phyloP scores from a whole-genome alignment of 2,113 vertebrate genomes.

The Mus spicilegus region DNA sequence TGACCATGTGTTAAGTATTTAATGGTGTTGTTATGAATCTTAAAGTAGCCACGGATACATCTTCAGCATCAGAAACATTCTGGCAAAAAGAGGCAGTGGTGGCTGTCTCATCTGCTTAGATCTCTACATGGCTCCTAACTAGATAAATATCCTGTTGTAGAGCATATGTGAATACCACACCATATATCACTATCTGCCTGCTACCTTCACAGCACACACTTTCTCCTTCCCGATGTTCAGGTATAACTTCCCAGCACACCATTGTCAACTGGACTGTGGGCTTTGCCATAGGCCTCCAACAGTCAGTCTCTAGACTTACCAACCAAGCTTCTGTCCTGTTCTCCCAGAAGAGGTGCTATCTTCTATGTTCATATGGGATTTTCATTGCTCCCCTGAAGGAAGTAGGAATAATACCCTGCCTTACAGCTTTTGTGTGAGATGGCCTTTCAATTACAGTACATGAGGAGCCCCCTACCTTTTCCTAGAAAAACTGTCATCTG shows the following conservation, averaged over 20 bases:
- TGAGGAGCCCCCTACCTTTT: neutral
- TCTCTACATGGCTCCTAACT: neutral
- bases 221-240: too few species aligned
- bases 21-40: too few species aligned
- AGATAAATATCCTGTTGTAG: fast-evolving
- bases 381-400: neutral
- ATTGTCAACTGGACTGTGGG: fast-evolving
- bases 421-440: neutral
- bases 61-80: neutral
- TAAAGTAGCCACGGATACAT: neutral
- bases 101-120: fast-evolving
- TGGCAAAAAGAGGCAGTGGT: neutral
- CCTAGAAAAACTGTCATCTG: too few species aligned
- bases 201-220: neutral
- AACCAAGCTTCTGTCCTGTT: neutral
- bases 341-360: neutral
- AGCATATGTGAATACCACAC: neutral
- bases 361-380: neutral
- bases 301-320: neutral
- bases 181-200: neutral
- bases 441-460: neutral
- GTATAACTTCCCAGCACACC: fast-evolving
- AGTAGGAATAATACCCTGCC: neutral
- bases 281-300: neutral
- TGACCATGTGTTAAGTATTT: neutral